phyloP scores from a whole-genome alignment of 30 jellyfish, hydroid and myxozoan species.

The Pelagia noctiluca region DNA sequence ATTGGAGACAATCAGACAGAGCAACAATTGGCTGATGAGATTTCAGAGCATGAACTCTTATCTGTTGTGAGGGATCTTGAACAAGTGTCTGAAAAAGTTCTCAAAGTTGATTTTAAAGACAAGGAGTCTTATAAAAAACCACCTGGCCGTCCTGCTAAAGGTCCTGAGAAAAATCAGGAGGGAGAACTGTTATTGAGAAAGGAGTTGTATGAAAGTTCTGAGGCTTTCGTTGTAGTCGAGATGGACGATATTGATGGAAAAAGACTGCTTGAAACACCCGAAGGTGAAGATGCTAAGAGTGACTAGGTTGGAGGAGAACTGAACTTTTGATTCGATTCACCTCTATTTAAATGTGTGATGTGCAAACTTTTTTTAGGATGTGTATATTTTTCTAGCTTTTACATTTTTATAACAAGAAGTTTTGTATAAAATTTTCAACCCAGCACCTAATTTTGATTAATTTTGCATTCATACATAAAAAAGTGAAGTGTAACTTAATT shows the following conservation, averaged over 20 bases:
- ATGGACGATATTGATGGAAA: slow-evolving; percentile 6
- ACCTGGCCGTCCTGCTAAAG: too few relatives aligned
- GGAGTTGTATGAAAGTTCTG: not conserved
- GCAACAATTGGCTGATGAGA: not conserved
- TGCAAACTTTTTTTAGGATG: too few relatives aligned
- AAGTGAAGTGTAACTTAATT: too few relatives aligned
- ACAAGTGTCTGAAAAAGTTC: not conserved
- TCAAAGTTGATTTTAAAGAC: not conserved
- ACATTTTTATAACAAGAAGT: too few relatives aligned
- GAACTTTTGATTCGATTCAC: too few relatives aligned
- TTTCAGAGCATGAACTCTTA: not conserved
- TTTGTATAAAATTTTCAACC: too few relatives aligned
- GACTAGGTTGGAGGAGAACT: too few relatives aligned
- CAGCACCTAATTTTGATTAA: too few relatives aligned
- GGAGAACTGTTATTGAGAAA: not conserved
- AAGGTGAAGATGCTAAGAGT: not conserved
- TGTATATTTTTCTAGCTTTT: too few relatives aligned
- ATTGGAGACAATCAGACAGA: not conserved
- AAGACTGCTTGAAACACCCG: not conserved
- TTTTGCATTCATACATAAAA: too few relatives aligned
- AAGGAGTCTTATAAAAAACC: not conserved
- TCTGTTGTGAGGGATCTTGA: not conserved
- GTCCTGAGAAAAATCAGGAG: not conserved
- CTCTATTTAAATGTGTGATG: too few relatives aligned
- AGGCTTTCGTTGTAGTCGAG: slow-evolving; percentile 1